These are phyloP conservation scores for Botrylloides violaceus DNA, from an alignment of 23 tunicate genomes.

Conservation along the genomic window DNA sequence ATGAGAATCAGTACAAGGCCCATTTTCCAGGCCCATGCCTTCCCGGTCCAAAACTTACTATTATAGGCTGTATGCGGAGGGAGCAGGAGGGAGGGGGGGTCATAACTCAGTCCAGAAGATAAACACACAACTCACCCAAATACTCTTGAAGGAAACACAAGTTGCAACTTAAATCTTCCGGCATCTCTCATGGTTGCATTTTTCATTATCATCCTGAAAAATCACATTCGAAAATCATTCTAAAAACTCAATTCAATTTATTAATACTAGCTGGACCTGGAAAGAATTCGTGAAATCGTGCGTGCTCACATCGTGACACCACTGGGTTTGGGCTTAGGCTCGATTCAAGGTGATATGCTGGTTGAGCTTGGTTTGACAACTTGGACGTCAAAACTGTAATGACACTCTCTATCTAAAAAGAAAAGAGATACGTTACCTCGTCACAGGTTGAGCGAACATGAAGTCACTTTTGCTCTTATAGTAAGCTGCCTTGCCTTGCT, in stretches of 20 bases:
- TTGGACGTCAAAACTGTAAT: background rate
- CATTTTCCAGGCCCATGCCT: too few relatives aligned
- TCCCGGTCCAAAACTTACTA: too few relatives aligned
- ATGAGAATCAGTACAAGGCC: too few relatives aligned
- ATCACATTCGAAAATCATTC: too few relatives aligned
- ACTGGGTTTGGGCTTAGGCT: background rate
- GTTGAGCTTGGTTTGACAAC: background rate
- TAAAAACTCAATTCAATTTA: too few relatives aligned
- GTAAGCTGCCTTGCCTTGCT: conserved; percentile 63
- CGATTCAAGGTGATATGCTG: background rate
- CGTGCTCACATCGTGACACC: background rate
- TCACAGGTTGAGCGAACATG: conserved; percentile 71
- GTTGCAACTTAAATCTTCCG: conserved; percentile 62
- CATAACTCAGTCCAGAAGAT: conserved; percentile 21
- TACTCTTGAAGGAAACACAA: conserved; percentile 63
- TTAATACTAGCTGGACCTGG: too few relatives aligned
- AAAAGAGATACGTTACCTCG: conserved; percentile 38
- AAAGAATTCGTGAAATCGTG: too few relatives aligned
- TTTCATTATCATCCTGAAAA: conserved; percentile 20
- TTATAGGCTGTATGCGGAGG: too few relatives aligned
- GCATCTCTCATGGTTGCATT: conserved; percentile 65
- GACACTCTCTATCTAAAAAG: background rate
- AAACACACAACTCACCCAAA: conserved; percentile 37
- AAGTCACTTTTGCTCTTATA: conserved; percentile 75
- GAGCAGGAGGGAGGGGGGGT: too few relatives aligned